Evolutionary conservation across 2,797 vertebrate species (phyloP).

Genomic region (Poeciliopsis turneri): DNA sequence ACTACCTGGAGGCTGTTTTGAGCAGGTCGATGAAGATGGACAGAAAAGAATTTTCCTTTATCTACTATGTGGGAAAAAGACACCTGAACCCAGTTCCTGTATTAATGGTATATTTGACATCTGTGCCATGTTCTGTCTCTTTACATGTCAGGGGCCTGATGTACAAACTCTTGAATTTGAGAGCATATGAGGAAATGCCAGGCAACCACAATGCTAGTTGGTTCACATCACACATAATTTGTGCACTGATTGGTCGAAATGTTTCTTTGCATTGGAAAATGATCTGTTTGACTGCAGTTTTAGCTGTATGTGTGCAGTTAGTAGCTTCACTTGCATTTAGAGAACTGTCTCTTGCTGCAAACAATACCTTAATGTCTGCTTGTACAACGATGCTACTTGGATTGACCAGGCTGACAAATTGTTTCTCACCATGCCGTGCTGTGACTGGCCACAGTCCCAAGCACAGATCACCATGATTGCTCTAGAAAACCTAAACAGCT

Average conservation of each 20-base stretch:
- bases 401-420: not conserved
- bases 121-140: not conserved
- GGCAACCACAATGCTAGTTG: not conserved
- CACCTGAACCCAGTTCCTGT: slow-evolving; percentile 10
- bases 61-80: slow-evolving; percentile 63
- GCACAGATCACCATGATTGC: not conserved
- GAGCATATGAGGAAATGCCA: not conserved
- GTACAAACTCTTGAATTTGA: not conserved
- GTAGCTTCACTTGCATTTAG: not conserved
- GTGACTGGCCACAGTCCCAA: too few relatives aligned
- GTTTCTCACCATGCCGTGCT: not conserved
- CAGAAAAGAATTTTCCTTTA: slow-evolving; percentile 55
- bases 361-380: not conserved
- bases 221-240: too few relatives aligned
- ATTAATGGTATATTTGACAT: slow-evolving; percentile 48
- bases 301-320: not conserved
- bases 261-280: not conserved
- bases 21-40: slow-evolving; percentile 71
- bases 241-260: not conserved
- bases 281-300: not conserved
- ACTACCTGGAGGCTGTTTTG: slow-evolving; percentile 70
- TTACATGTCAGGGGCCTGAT: not conserved
- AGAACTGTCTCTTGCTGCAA: not conserved
- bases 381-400: not conserved
- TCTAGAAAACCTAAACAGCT: not conserved